A percentile compares a stretch with the other conserved stretches of the same genome.
These are phyloP conservation scores for Chrysotoxum bicinctum DNA, from an alignment of 2,888 invertebrate genomes.

Conservation along the genomic window DNA sequence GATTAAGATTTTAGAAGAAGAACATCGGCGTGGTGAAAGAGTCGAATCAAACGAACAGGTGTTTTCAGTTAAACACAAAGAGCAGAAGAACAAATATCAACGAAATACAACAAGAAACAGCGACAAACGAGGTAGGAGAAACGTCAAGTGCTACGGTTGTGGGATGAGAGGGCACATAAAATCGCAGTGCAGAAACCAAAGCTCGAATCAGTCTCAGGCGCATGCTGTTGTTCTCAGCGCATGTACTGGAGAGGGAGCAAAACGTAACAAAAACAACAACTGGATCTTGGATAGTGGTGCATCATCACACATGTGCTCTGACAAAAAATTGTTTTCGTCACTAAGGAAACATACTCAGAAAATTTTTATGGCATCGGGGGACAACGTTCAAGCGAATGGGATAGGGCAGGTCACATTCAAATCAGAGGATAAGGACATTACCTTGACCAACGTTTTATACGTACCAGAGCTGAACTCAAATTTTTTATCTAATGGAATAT, in stretches of 20 bases:
- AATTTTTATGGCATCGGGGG: constrained; percentile 28
- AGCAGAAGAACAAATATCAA: background rate
- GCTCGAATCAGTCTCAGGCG: background rate
- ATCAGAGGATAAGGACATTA: background rate
- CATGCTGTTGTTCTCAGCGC: too few relatives aligned
- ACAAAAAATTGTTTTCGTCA: constrained; percentile 19
- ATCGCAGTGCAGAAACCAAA: constrained; percentile 42
- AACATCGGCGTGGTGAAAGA: constrained; percentile 37
- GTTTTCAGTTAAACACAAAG: constrained; percentile 19
- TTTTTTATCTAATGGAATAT: constrained; percentile 27
- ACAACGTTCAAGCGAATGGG: constrained; percentile 15
- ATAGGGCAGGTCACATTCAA: constrained; percentile 26
- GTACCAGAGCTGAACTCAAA: constrained; percentile 26
- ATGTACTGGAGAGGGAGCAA: too few relatives aligned
- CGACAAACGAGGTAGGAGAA: constrained; percentile 22
- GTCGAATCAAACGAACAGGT: constrained; percentile 11
- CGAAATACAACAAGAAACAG: background rate
- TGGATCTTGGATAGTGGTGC: constrained; percentile 41
- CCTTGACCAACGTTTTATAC: constrained; percentile 35
- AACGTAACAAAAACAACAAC: too few relatives aligned
- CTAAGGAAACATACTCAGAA: constrained; percentile 1
- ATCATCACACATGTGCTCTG: constrained; percentile 36
- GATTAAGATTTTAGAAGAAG: constrained; percentile 41
- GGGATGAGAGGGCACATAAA: constrained; percentile 51
- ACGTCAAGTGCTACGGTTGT: constrained; percentile 44